Evolutionary conservation across 2,113 vertebrate species (phyloP).

Genomic region (Conger conger): DNA sequence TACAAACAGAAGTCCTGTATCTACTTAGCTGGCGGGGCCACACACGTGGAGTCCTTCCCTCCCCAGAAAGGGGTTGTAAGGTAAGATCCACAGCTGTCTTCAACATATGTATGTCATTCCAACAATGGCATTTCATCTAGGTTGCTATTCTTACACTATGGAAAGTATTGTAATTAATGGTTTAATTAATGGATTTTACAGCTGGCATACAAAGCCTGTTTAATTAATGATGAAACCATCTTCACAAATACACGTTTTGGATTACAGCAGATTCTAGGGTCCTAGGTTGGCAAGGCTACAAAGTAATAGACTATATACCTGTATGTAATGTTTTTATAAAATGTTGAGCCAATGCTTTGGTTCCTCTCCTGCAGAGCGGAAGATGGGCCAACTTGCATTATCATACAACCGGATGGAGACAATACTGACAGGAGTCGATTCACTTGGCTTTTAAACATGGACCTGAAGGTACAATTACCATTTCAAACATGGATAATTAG

Average conservation of each 20-base stretch:
- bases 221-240: background rate
- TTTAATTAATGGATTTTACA: background rate
- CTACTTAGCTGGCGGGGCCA: conserved; percentile 70
- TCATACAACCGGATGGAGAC: conserved; percentile 57
- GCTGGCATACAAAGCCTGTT: background rate
- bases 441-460: conserved; percentile 79
- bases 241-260: background rate
- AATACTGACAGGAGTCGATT: conserved; percentile 54
- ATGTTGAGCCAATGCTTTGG: background rate
- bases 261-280: background rate
- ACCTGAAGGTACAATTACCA: conserved; percentile 67
- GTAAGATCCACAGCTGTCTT: conserved; percentile 44
- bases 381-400: conserved; percentile 74
- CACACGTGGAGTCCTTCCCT: conserved; percentile 58
- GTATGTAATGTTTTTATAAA: background rate
- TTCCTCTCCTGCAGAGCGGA: conserved; percentile 64
- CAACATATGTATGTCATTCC: background rate
- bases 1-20: conserved; percentile 54
- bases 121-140: background rate
- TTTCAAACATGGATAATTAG: background rate
- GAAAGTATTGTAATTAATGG: background rate
- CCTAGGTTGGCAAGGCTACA: background rate
- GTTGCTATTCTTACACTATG: background rate
- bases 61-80: conserved; percentile 71
- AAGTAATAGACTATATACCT: background rate